These are phyloP conservation scores for Tipula lateralis DNA, from an alignment of 2,888 invertebrate genomes.

Conservation along the genomic window DNA sequence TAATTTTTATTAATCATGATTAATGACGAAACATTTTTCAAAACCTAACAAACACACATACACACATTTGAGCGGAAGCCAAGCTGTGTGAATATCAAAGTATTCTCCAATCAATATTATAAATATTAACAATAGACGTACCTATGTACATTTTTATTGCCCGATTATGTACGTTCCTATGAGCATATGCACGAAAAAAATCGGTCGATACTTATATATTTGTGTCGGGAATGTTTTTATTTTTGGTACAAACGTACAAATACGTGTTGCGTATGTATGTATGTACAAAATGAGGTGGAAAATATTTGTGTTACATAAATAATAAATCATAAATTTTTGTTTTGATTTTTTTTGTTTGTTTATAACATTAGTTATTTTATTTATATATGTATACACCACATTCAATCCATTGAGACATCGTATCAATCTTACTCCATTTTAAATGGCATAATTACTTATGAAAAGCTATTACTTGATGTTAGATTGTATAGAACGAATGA, in stretches of 20 bases:
- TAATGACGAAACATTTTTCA: background rate
- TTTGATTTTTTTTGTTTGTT: background rate
- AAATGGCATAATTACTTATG: constrained; percentile 19
- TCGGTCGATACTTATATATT: background rate
- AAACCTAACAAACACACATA: background rate
- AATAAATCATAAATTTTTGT: constrained; percentile 9
- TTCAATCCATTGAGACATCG: constrained; percentile 1
- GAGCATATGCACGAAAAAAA: background rate
- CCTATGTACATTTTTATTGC: background rate
- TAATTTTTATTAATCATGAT: constrained; percentile 24
- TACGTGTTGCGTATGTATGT: too few relatives aligned
- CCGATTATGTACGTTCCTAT: background rate
- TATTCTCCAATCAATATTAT: background rate
- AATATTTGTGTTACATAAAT: background rate
- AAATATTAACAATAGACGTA: constrained; percentile 4
- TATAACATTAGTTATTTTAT: background rate
- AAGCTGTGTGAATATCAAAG: background rate
- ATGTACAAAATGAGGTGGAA: background rate
- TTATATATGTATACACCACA: background rate
- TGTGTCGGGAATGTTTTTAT: background rate
- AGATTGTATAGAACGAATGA: background rate
- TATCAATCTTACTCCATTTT: constrained; percentile 24
- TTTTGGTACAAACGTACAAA: background rate
- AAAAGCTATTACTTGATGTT: background rate
- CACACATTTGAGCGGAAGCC: background rate